These are phyloP conservation scores for Coryphaenoides rupestris DNA, from an alignment of 2,113 vertebrate species.

Conservation along the genomic window DNA sequence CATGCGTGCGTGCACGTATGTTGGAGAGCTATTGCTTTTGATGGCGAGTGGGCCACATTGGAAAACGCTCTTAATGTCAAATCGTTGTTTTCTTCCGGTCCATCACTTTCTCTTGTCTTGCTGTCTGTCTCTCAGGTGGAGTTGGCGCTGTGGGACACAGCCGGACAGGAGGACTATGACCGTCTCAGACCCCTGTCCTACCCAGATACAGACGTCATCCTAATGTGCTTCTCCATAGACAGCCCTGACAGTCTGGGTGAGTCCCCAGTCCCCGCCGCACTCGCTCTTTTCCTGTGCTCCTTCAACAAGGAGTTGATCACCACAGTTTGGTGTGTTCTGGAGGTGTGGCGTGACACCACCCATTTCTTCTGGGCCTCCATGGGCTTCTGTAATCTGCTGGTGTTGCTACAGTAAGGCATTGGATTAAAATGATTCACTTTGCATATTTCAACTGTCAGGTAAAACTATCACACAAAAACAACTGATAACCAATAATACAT, in stretches of 20 bases:
- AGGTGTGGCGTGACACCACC: too few species aligned
- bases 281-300: neutral
- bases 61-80: neutral
- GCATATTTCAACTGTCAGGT: too few species aligned
- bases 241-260: constrained; percentile 89
- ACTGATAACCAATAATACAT: too few species aligned
- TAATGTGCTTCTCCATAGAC: constrained; percentile 83
- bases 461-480: too few species aligned
- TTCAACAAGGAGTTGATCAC: too few species aligned
- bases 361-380: too few species aligned
- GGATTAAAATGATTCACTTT: too few species aligned
- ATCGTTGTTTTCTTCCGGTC: neutral
- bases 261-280: constrained; percentile 20
- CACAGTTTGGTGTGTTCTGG: too few species aligned
- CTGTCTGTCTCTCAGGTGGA: constrained; percentile 63
- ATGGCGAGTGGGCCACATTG: neutral
- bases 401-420: too few species aligned
- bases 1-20: too few species aligned
- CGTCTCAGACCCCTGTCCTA: constrained; percentile 79
- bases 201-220: constrained; percentile 80
- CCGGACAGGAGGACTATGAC: constrained; percentile 80
- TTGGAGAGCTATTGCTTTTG: too few species aligned
- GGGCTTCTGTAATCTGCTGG: too few species aligned
- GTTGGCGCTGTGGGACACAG: constrained; percentile 80
- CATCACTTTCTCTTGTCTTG: constrained; percentile 7